These are phyloP conservation scores for Xanthia icteritia DNA, from an alignment of 2,888 invertebrate species.

Conservation along the genomic window DNA sequence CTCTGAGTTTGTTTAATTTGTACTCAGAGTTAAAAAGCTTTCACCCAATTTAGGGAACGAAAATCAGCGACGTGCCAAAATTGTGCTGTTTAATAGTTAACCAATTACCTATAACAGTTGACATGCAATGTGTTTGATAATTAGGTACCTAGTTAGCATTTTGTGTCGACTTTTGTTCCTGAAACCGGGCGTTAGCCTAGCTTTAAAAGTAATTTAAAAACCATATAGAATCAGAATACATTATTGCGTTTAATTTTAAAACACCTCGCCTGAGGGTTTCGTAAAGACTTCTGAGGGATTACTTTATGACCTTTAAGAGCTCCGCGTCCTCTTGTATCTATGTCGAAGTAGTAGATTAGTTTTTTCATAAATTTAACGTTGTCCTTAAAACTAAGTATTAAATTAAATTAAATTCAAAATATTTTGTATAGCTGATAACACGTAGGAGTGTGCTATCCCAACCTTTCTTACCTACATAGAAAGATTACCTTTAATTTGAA, in stretches of 20 bases:
- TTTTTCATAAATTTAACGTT: neutral
- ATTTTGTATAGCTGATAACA: neutral
- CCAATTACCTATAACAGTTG: neutral
- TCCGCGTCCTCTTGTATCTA: neutral
- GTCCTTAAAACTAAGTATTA: neutral
- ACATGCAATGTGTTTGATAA: neutral
- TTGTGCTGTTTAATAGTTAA: neutral
- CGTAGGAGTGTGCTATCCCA: neutral
- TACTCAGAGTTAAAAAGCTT: neutral
- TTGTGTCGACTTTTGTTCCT: neutral
- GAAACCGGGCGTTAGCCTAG: too few relatives aligned
- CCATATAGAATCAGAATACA: neutral
- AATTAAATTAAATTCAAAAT: too few relatives aligned
- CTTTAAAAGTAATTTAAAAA: neutral
- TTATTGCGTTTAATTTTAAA: neutral
- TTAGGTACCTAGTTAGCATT: neutral
- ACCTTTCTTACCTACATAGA: neutral
- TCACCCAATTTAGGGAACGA: neutral
- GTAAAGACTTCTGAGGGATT: neutral
- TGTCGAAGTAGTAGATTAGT: neutral
- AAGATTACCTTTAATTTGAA: neutral
- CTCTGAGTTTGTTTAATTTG: neutral
- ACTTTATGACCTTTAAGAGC: neutral
- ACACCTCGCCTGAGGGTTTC: neutral
- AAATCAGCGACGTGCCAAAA: neutral